phyloP scores from a whole-genome alignment of 2,888 invertebrate genomes.

The Leucoma salicis region DNA sequence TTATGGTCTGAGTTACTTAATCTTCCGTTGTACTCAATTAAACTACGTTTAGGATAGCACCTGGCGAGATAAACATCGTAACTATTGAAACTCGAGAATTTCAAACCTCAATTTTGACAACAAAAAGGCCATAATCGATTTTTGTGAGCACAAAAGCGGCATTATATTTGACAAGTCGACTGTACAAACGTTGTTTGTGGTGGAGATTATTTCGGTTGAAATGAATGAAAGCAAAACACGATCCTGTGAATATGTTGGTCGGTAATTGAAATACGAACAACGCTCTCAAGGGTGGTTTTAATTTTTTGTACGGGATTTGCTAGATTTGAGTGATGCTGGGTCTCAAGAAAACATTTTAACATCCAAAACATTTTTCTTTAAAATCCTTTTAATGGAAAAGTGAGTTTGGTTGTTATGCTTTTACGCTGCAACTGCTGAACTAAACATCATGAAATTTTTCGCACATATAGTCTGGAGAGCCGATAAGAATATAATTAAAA shows the following conservation, averaged over 20 bases:
- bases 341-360: slow-evolving; percentile 28
- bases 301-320: slow-evolving; percentile 41
- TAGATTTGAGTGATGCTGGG: slow-evolving; percentile 48
- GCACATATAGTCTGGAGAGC: no score
- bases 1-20: slow-evolving; percentile 22
- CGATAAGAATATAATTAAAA: no score
- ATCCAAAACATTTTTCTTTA: no score
- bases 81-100: slow-evolving; percentile 78
- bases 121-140: slow-evolving; percentile 82
- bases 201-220: slow-evolving; percentile 81
- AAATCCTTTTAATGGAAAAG: no score
- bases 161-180: slow-evolving; percentile 81
- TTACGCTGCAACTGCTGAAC: no score
- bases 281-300: slow-evolving; percentile 57
- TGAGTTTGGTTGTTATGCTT: no score
- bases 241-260: slow-evolving; percentile 68
- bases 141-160: slow-evolving; percentile 69
- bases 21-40: slow-evolving; percentile 65
- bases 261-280: slow-evolving; percentile 76
- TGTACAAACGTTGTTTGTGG: slow-evolving; percentile 78
- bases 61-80: slow-evolving; percentile 78
- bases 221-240: slow-evolving; percentile 81
- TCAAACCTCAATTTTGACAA: slow-evolving; percentile 80
- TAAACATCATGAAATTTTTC: no score
- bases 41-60: slow-evolving; percentile 74